A percentile compares a stretch with the other conserved stretches of the same genome.
phyloP scores from a whole-genome alignment of 2,797 vertebrate genomes.

The Diplodus sargus region DNA sequence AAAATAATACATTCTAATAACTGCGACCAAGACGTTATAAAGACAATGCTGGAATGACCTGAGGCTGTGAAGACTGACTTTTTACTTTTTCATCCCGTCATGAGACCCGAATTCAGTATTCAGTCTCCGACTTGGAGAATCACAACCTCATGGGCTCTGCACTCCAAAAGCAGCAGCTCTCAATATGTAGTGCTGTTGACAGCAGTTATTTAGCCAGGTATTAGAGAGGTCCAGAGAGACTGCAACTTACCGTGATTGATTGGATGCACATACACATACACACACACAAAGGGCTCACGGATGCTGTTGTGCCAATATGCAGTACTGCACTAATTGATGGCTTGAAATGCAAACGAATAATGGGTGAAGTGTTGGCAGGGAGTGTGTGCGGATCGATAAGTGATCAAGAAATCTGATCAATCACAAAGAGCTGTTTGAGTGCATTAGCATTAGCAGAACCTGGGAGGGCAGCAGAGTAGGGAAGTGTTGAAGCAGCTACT shows the following conservation, averaged over 20 bases:
- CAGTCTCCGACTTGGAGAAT: slow-evolving; percentile 1
- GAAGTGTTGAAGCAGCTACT: slow-evolving; percentile 8
- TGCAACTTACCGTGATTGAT: slow-evolving; percentile 50
- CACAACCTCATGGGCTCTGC: not conserved
- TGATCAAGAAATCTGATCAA: slow-evolving; percentile 28
- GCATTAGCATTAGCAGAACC: slow-evolving; percentile 1
- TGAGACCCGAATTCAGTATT: slow-evolving; percentile 28
- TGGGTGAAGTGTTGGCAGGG: slow-evolving; percentile 37
- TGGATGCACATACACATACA: slow-evolving; percentile 8
- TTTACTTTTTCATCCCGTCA: not conserved
- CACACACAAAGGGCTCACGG: not conserved
- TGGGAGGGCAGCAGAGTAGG: not conserved
- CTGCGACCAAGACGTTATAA: not conserved
- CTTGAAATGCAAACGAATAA: slow-evolving; percentile 29
- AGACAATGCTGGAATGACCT: not conserved
- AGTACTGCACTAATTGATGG: slow-evolving; percentile 29
- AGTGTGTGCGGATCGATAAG: slow-evolving; percentile 35
- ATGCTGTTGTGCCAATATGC: not conserved
- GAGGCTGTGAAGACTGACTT: not conserved
- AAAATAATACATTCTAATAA: no score
- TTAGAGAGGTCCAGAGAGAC: slow-evolving; percentile 33
- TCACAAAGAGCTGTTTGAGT: slow-evolving; percentile 9
- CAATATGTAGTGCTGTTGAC: slow-evolving; percentile 28
- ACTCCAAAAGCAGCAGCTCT: slow-evolving; percentile 24
- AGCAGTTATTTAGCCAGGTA: slow-evolving; percentile 43